These are phyloP conservation scores for Lepidocyrtinus sp. DNA, from an alignment of 2,888 invertebrate species.

Conservation along the genomic window DNA sequence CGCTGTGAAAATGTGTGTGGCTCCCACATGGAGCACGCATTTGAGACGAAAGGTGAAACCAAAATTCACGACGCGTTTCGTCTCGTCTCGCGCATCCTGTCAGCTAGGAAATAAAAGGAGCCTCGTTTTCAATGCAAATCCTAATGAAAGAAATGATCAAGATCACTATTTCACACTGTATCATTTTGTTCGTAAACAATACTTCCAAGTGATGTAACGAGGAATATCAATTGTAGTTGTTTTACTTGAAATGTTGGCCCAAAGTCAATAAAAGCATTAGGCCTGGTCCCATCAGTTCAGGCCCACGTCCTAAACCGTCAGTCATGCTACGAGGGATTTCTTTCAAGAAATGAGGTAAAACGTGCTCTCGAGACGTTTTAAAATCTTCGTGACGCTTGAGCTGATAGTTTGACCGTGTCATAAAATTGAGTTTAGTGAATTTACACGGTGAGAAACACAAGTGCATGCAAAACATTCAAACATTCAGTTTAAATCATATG, in stretches of 20 bases:
- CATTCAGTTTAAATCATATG: too few relatives aligned
- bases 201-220: neutral
- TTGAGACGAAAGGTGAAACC: conserved; percentile 58
- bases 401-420: too few relatives aligned
- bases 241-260: conserved; percentile 36
- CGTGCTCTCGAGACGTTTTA: neutral
- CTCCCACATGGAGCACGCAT: conserved; percentile 35
- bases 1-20: neutral
- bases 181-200: too few relatives aligned
- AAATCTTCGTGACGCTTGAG: too few relatives aligned
- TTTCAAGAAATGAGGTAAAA: neutral
- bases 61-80: conserved; percentile 20
- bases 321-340: conserved; percentile 40
- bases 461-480: too few relatives aligned
- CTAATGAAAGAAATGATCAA: conserved; percentile 13
- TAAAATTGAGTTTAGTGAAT: too few relatives aligned
- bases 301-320: conserved; percentile 33
- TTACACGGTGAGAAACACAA: too few relatives aligned
- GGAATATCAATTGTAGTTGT: conserved; percentile 34
- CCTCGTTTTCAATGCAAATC: neutral
- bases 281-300: neutral
- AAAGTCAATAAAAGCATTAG: conserved; percentile 49
- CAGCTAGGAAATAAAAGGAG: conserved; percentile 51
- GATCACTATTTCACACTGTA: neutral
- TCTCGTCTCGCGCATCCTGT: conserved; percentile 9